Conservation (phyloP, 1,140 invertebrate species). For the Phymorhynchus buccinoides region DNA sequence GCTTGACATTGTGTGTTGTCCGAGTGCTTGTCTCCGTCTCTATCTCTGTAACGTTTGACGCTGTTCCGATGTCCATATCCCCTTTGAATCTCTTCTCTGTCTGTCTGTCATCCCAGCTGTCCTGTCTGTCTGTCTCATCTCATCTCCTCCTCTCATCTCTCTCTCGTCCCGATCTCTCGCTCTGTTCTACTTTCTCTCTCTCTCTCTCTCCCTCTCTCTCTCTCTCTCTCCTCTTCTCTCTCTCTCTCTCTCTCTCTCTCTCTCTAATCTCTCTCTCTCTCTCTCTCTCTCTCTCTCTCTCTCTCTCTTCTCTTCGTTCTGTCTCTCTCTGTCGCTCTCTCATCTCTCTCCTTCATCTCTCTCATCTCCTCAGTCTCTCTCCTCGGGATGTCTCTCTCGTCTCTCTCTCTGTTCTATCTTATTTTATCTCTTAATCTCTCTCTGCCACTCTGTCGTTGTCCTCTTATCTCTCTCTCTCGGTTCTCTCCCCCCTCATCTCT, state of each 20-base stretch:
- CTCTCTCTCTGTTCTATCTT: slow-evolving; percentile 11
- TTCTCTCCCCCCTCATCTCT: too few relatives aligned
- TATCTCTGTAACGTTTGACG: neutral
- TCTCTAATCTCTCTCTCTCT: neutral
- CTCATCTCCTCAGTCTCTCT: neutral
- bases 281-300: neutral
- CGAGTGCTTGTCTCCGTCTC: neutral
- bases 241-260: neutral
- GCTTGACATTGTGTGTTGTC: too few relatives aligned
- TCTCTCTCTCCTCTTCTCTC: neutral
- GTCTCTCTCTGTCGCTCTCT: neutral
- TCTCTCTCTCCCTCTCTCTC: neutral
- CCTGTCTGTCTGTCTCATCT: neutral
- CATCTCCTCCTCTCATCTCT: neutral
- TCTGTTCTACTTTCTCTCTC: neutral
- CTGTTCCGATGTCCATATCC: neutral
- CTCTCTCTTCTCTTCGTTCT: neutral
- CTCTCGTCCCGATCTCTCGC: neutral
- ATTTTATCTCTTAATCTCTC: too few relatives aligned
- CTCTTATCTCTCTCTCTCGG: too few relatives aligned
- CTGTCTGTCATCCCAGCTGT: neutral
- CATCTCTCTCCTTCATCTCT: neutral
- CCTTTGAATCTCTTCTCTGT: neutral
- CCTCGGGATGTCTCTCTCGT: neutral
- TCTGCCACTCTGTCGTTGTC: too few relatives aligned